Base-by-base conservation (phyloP, 2,113 vertebrate genomes). In the Grus americana region DNA sequence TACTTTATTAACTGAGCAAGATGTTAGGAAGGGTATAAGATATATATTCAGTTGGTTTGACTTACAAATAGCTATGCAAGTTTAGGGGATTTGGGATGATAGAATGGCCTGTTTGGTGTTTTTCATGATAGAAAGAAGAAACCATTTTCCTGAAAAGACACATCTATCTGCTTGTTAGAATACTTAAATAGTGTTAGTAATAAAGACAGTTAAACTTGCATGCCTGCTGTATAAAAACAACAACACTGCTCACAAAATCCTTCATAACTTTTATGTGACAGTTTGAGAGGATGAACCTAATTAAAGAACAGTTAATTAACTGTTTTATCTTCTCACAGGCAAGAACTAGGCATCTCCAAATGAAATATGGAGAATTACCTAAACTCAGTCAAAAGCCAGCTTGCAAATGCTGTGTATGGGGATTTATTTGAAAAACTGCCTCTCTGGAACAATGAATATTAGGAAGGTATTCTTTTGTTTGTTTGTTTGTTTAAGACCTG, bases 271-370 rank as follows among this genome's bases (percentile, higher is more conserved):
- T 85, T 68, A 94, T 66, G 36, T 58, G 66, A 85, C 57, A 90
- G 36, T 68, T 91, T 83, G 75, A 89, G 86, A 92, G 36, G 49
- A 87, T 34, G n/a, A 90, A 93, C 8, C 34, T 57, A 58, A 72
- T 46, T 49, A 87, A 91, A 91, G 57, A 94, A 87, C 61, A 79
- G 66, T 38, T 95, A 89, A 82, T 89, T 81, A 63, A 89, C 49
- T 85, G 57, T 57, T 94, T 89, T 75, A 85, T 93, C 68, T 29
- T 87, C 46, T 71, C n/a, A 20, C 22, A 67, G 52, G 57, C 63
- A 72, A 68, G 57, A 91, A 91, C 21, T 47, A 57, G 34, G 40
- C 4, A 5, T 85, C 44, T 79, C 19, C 42, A 89, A 75, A 85
- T 82, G 40, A 94, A 94, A 87, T 71, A 62, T 19, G 34, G 57